Conservation (phyloP, 2,113 vertebrate genomes). For the Indicator indicator region DNA sequence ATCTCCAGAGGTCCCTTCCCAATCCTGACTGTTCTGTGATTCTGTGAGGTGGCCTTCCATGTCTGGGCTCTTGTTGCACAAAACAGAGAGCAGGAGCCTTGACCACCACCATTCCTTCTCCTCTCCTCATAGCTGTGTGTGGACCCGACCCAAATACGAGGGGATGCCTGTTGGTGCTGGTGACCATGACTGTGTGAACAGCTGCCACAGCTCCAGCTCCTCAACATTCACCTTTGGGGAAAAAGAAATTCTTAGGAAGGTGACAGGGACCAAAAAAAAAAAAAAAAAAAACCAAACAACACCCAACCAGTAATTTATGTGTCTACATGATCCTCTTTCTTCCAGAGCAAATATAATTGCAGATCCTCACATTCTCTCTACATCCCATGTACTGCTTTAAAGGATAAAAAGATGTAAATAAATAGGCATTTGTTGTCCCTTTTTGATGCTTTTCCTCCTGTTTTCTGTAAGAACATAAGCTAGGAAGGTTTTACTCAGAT, state of each 20-base stretch:
- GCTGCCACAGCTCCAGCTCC: not conserved
- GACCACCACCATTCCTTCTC: not conserved
- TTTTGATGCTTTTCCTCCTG: slow-evolving; percentile 25
- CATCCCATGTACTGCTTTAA: not conserved
- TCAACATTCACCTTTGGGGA: not conserved
- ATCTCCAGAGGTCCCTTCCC: too few relatives aligned
- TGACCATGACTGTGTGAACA: accelerated
- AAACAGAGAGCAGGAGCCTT: not conserved
- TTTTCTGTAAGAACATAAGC: slow-evolving; percentile 73
- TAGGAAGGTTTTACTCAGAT: slow-evolving; percentile 71
- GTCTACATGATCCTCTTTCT: not conserved
- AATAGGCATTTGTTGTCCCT: slow-evolving; percentile 44
- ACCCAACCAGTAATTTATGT: not conserved
- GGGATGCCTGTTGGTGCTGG: accelerated
- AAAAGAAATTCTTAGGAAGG: not conserved
- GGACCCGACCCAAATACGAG: accelerated
- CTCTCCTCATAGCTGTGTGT: not conserved
- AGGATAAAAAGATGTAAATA: slow-evolving; percentile 55
- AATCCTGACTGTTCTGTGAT: too few relatives aligned
- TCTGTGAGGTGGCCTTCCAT: too few relatives aligned
- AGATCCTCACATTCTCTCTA: not conserved
- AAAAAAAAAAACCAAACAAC: too few relatives aligned
- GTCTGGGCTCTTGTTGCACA: not conserved
- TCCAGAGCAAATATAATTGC: not conserved
- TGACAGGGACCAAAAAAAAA: not conserved